Evolutionary conservation across 2,113 vertebrate genomes (phyloP), one percentile per base, ranked within the genome.

Genomic region (Peucedramus taeniatus): DNA sequence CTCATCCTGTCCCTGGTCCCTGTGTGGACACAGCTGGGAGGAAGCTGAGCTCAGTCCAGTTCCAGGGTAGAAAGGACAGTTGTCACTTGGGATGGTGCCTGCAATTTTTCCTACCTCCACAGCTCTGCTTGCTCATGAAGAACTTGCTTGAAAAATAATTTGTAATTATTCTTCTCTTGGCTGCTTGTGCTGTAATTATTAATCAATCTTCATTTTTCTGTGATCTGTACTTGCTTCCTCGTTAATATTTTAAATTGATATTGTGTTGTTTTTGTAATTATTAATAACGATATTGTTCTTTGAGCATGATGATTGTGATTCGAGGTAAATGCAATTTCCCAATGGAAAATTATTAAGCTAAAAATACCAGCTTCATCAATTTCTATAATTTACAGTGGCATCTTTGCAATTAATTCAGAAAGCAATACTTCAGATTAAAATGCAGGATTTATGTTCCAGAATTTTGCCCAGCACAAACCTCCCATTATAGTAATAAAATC

Each of bases 151-250:
- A 65, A 77, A 91, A 88, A 60, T 50, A 4, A 93, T 94, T 95
- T 90, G 45, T 44, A 88, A 95, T 88, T 87, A 30, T 93, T 95
- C 40, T 87, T 92, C 53, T 79, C 69, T 61, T 92, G 83, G 27
- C 60, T 82, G 72, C 3, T 6, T 74, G 50, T 54, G 28, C 39
- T 79, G 8, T 39, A 94, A 81, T 80, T 95, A 44, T 90, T 94
- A 95, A 95, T 97, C 95, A 91, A 87, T 97, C 94, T 97, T 95
- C 54, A 91, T 96, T 96, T 71, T 81, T 63, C 61, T 47, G 44
- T 63, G 56, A 86, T 65, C 31, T 85, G 66, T 83, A 47, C 40
- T 95, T 64, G 53, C 28, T 92, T 80, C 42, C 83, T 89, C 61
- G 60, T 15, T 90, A 94, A 91, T 87, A 70, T 82, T 96, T 91